Base-by-base conservation (phyloP, 2,888 invertebrate species). In the Graphium colonna region DNA sequence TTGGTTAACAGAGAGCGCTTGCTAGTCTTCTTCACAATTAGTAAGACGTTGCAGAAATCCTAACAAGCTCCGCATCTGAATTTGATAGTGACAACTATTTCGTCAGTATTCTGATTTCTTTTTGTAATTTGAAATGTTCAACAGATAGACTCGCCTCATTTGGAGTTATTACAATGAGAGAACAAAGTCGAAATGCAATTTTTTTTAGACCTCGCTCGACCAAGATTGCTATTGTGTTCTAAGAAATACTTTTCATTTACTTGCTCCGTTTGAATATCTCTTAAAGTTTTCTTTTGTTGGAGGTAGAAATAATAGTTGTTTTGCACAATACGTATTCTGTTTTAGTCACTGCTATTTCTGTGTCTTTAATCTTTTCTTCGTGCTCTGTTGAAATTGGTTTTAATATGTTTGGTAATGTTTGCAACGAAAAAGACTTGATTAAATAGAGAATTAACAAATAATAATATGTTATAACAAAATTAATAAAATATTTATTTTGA, bases 1-100 rank as follows among this genome's bases (percentile, higher is more conserved):
- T 84, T 76, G 80, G 74, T 79, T 82, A 82, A 83, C 81, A 82
- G 82, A 82, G 72, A 76, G 70, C 67, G 65, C 62, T 68, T 65
- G 65, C 43, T 65, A 73, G 70, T 56, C 60, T 62, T 58, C 56
- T 54, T 77, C 79, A 76, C 82, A 82, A 83, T 82, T 82, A 83
- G 78, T 77, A 71, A 78, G 76, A 79, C 77, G 76, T 78, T 62
- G 75, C 71, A 72, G 72, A 73, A 75, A 79, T 77, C 75, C 70
- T 70, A 65, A 71, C 73, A 68, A 67, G 63, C 65, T 13, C 51
- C 33, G 39, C 53, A 42, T 36, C 55, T 39, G 51, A 53, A 42
- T 43, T 57, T 51, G 55, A 55, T 18, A 36, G 55, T 44, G 55
- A 53, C 57, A 56, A 58, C 54, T 56, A 48, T 52, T 56, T 52